Conservation (phyloP, 2,797 vertebrate species). For the Notolabrus celidotus region DNA sequence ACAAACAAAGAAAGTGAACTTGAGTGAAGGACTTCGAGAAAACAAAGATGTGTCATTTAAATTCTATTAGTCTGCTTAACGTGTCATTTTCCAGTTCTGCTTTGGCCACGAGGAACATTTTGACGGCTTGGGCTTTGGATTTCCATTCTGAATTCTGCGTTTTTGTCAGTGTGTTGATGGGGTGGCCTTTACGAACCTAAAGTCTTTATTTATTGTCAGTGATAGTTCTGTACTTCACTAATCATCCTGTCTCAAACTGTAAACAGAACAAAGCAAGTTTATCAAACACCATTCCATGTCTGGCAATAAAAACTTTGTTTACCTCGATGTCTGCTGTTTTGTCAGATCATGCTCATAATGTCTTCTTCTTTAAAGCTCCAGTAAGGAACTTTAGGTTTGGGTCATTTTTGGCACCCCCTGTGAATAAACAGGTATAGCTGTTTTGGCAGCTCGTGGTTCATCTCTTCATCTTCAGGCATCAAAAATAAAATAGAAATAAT, state of each 20-base stretch:
- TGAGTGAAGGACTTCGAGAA: conserved; percentile 53
- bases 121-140: neutral
- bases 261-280: neutral
- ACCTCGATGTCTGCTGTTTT: neutral
- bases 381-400: too few relatives aligned
- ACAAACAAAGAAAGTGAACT: conserved; percentile 63
- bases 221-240: neutral
- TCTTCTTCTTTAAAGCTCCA: too few relatives aligned
- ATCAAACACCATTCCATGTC: neutral
- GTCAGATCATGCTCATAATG: neutral
- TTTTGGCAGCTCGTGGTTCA: too few relatives aligned
- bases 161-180: neutral
- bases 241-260: neutral
- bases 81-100: neutral
- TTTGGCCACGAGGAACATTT: neutral
- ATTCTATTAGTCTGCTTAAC: neutral
- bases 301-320: conserved; percentile 20
- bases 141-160: neutral
- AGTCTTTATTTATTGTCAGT: conserved; percentile 27
- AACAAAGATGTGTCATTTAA: neutral
- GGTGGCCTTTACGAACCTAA: neutral
- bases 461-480: too few relatives aligned
- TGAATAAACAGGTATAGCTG: too few relatives aligned
- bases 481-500: too few relatives aligned
- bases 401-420: too few relatives aligned